Evolutionary conservation across 2,113 vertebrate genomes (phyloP), one percentile per base, ranked within the genome.

Genomic region (Coryphaenoides rupestris): DNA sequence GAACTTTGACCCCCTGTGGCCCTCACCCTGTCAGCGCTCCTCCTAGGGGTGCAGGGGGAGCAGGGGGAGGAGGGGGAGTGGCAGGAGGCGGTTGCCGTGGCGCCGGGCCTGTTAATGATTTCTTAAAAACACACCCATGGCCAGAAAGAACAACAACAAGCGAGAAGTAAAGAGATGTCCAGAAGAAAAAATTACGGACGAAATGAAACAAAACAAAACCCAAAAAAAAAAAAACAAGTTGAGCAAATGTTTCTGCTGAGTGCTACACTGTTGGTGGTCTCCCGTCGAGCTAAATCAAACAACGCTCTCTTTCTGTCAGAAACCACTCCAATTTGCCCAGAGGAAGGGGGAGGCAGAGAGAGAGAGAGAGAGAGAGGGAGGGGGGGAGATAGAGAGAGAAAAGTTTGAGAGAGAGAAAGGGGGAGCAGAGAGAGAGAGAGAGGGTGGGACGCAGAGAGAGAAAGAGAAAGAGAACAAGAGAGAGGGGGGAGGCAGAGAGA

Each of bases 191-290:
- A n/a, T n/a, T n/a, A n/a, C n/a, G n/a, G n/a, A n/a, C n/a, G n/a
- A 50, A 17, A 2, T 9, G 15, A 21, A 28, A 24, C 23, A n/a
- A n/a, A n/a, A n/a, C n/a, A n/a, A n/a, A n/a, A n/a, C n/a, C n/a
- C n/a, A n/a, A n/a, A 7, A 56, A 45, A 56, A 56, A 47, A 45
- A 19, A 17, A 17, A 59, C 62, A 71, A 68, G 70, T 86, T 75
- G 84, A 85, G 87, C 63, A 80, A 89, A 86, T 76, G 70, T 84
- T 85, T 80, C 74, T 80, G 73, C 80, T 73, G 72, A 81, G 79
- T 74, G 70, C 70, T 56, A 63, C 73, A 21, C 78, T 77, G 84
- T 84, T 87, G 89, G 90, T 89, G 89, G 88, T 90, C 87, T 78
- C 77, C 68, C 63, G 72, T 77, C 40, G 33, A 79, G 80, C 49